These are phyloP conservation scores for Phytoseiulus persimilis DNA, from an alignment of 2,888 invertebrate genomes.

Conservation along the genomic window DNA sequence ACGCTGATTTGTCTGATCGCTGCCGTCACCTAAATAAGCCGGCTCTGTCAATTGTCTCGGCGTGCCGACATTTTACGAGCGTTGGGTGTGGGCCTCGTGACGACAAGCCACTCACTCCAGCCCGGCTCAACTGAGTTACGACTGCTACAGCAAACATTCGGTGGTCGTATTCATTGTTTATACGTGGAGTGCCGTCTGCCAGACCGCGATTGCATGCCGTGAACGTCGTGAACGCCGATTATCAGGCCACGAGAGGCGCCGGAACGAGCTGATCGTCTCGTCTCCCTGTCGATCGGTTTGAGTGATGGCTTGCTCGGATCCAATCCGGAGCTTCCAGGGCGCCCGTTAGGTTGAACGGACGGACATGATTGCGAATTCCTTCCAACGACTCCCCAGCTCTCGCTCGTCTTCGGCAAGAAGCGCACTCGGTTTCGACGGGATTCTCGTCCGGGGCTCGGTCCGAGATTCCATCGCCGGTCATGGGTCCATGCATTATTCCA, in stretches of 20 bases:
- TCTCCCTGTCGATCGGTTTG: not conserved
- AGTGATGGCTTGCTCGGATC: not conserved
- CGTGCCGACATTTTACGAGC: slow-evolving; percentile 5
- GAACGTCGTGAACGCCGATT: slow-evolving; percentile 5
- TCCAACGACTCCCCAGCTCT: too few relatives aligned
- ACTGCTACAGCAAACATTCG: not conserved
- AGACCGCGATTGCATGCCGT: not conserved
- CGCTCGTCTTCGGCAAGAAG: too few relatives aligned
- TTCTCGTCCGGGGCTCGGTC: not conserved
- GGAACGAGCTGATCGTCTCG: not conserved
- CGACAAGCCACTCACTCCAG: not conserved
- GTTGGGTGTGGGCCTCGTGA: slow-evolving; percentile 5
- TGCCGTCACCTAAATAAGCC: not conserved
- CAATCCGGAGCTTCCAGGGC: too few relatives aligned
- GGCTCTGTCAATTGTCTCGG: not conserved
- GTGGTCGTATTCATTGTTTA: not conserved
- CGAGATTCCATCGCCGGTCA: not conserved
- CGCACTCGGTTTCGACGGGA: not conserved
- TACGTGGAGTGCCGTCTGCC: not conserved
- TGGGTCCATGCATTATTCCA: not conserved
- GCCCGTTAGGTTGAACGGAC: too few relatives aligned
- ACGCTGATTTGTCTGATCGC: not conserved
- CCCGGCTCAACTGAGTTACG: not conserved
- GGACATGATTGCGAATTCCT: too few relatives aligned
- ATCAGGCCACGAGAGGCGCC: not conserved